Evolutionary conservation across 2,888 invertebrate genomes (phyloP).

Genomic region (Rhodophaea formosa): DNA sequence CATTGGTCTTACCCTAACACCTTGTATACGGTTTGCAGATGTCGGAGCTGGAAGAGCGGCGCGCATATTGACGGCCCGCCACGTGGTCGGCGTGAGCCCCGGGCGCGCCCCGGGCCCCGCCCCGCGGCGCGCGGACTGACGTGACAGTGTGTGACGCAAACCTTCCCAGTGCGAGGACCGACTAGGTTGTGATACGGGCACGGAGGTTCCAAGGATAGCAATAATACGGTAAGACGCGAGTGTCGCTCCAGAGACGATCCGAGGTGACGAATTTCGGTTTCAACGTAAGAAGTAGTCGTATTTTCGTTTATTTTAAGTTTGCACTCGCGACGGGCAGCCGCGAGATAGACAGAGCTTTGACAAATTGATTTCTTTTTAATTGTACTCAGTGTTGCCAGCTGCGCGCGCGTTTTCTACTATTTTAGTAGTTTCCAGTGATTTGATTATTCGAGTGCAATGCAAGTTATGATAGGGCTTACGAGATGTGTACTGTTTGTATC

Average conservation of each 20-base stretch:
- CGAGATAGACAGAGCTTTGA: constrained; percentile 28
- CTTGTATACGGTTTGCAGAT: constrained; percentile 47
- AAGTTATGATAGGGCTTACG: not conserved
- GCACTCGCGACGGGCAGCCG: constrained; percentile 23
- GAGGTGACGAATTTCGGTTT: constrained; percentile 11
- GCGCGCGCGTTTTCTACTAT: constrained; percentile 2
- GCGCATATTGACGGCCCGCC: constrained; percentile 70
- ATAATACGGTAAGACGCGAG: constrained; percentile 3
- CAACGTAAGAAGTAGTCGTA: constrained; percentile 10
- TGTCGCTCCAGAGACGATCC: constrained; percentile 12
- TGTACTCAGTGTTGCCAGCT: constrained; percentile 28
- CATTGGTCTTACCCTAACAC: too few relatives aligned
- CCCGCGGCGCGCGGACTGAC: constrained; percentile 15
- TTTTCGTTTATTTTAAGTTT: constrained; percentile 24
- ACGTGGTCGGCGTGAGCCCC: constrained; percentile 28
- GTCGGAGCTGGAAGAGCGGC: constrained; percentile 70
- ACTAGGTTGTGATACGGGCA: not conserved
- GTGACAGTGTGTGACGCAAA: constrained; percentile 5
- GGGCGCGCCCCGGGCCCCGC: constrained; percentile 26
- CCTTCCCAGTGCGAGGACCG: not conserved
- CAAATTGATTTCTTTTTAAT: constrained; percentile 30
- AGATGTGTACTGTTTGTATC: not conserved
- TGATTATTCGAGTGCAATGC: constrained; percentile 5
- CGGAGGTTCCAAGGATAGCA: not conserved
- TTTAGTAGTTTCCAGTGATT: not conserved